Conservation (phyloP, 2,888 invertebrate genomes). For the Archaeoteleia sp. region DNA sequence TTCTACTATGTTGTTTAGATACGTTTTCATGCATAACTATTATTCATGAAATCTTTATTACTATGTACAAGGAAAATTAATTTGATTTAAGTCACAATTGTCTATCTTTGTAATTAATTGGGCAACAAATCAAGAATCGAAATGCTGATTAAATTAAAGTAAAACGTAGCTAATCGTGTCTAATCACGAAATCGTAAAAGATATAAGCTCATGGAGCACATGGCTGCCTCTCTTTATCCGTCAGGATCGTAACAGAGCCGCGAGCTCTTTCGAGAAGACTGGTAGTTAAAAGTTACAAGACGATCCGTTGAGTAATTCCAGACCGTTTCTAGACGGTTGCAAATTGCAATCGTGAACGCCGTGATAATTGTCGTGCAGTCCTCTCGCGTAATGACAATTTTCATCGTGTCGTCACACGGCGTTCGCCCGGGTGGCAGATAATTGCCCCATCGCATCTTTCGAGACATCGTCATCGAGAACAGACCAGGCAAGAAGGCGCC, state of each 20-base stretch:
- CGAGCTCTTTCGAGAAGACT: slow-evolving; percentile 60
- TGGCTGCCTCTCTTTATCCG: slow-evolving; percentile 34
- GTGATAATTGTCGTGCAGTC: slow-evolving; percentile 73
- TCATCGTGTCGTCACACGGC: slow-evolving; percentile 69
- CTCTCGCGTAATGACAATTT: slow-evolving; percentile 72
- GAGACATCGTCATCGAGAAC: slow-evolving; percentile 59
- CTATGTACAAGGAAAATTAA: no score
- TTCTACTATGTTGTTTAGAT: no score
- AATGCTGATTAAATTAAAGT: slow-evolving; percentile 21
- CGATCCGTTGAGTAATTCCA: slow-evolving; percentile 73
- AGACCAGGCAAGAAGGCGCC: slow-evolving; percentile 22
- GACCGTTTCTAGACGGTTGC: slow-evolving; percentile 72
- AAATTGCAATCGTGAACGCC: slow-evolving; percentile 73
- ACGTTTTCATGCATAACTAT: no score
- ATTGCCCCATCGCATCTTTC: slow-evolving; percentile 70
- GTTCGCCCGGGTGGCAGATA: slow-evolving; percentile 57
- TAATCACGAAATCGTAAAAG: slow-evolving; percentile 42
- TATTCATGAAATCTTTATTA: no score
- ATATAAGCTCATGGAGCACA: slow-evolving; percentile 32
- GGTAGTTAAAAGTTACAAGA: slow-evolving; percentile 74
- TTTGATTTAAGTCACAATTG: no score
- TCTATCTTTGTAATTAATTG: no score
- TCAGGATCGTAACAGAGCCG: slow-evolving; percentile 48
- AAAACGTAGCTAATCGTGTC: slow-evolving; percentile 28
- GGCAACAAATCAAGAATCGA: slow-evolving; percentile 34